These are phyloP conservation scores for Drosophila eohydei DNA, from an alignment of 2,888 invertebrate species.

Conservation along the genomic window DNA sequence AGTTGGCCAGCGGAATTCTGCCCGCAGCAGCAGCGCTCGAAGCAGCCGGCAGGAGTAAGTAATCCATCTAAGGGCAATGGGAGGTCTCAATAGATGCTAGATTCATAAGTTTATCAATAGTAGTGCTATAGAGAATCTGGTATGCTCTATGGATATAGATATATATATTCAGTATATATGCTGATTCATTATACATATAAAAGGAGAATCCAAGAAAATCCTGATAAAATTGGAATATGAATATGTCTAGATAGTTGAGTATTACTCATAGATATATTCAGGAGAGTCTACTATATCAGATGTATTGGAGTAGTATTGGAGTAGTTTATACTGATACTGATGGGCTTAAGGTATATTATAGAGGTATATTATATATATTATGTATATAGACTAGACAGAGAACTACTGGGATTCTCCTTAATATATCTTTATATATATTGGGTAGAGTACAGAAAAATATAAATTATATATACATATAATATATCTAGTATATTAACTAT, in stretches of 20 bases:
- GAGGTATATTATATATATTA: neutral
- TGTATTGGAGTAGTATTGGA: neutral
- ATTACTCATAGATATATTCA: neutral
- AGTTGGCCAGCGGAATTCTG: slow-evolving; percentile 39
- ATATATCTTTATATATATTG: neutral
- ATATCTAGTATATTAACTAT: no score
- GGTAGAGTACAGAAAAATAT: neutral
- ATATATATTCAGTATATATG: neutral
- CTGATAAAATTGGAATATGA: neutral
- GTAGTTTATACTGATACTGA: no score
- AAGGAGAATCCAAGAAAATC: neutral
- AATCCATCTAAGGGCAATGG: neutral
- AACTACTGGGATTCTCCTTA: no score
- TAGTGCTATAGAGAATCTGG: neutral
- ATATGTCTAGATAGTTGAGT: neutral
- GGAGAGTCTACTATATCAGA: neutral
- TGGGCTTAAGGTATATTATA: neutral
- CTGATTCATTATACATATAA: neutral
- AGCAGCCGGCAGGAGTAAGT: slow-evolving; percentile 77
- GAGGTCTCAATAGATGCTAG: neutral
- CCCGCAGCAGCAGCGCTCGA: slow-evolving; percentile 54
- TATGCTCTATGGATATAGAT: neutral
- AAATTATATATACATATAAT: neutral
- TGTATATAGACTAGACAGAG: neutral
- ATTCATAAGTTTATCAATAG: neutral